phyloP scores from a whole-genome alignment of 2,113 vertebrate species.

The Monopterus albus region DNA sequence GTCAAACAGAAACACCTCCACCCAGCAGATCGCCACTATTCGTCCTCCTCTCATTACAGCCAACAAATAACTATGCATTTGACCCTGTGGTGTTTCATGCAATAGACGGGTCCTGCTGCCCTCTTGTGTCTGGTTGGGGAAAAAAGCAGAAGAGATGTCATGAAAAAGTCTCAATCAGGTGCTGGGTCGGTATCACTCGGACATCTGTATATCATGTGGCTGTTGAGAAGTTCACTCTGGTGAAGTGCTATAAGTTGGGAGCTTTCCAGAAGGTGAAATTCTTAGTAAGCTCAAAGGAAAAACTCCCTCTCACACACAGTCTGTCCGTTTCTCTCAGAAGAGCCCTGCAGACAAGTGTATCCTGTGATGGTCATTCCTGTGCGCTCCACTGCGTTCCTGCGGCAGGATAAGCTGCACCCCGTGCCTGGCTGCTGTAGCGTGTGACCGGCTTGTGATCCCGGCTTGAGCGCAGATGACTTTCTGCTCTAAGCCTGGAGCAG shows the following conservation, averaged over 20 bases:
- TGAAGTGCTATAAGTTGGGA: neutral
- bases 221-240: too few species aligned
- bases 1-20: neutral
- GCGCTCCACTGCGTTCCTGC: slow-evolving; percentile 54
- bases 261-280: slow-evolving; percentile 12
- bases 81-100: neutral
- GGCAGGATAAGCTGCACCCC: slow-evolving; percentile 76
- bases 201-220: slow-evolving; percentile 18
- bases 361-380: slow-evolving; percentile 79
- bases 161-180: neutral
- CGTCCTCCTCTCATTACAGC: neutral
- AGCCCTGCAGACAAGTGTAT: slow-evolving; percentile 62
- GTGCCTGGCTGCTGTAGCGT: slow-evolving; percentile 73
- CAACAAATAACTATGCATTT: too few species aligned
- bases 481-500: slow-evolving; percentile 17
- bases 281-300: slow-evolving; percentile 15
- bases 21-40: neutral
- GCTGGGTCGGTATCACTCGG: too few species aligned
- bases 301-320: neutral
- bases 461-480: slow-evolving; percentile 37
- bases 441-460: slow-evolving; percentile 76
- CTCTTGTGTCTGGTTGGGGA: slow-evolving; percentile 43
- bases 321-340: slow-evolving; percentile 1
- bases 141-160: neutral
- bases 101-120: slow-evolving; percentile 37